Evolutionary conservation across 2,797 vertebrate species (phyloP).

Genomic region (Catamblyrhynchus diadema): DNA sequence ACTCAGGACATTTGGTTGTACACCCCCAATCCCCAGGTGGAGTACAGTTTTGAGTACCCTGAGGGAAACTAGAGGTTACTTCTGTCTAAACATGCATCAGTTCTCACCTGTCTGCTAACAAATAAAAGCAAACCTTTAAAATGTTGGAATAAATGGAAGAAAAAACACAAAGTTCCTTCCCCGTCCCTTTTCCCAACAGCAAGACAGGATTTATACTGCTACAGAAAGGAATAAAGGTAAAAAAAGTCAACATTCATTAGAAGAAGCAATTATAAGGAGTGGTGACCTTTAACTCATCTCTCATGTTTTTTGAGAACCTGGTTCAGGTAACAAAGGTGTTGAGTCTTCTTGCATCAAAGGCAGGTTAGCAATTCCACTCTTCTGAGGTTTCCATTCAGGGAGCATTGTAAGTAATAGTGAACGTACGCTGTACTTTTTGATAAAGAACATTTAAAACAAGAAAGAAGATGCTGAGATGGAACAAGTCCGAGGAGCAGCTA

Average conservation of each 20-base stretch:
- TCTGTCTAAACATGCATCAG: not conserved
- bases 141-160: not conserved
- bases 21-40: accelerated
- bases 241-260: not conserved
- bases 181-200: not conserved
- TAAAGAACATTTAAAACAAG: not conserved
- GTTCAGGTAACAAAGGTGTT: not conserved
- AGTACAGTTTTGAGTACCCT: not conserved
- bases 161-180: not conserved
- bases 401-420: not conserved
- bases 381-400: not conserved
- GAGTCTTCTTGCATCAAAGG: not conserved
- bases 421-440: not conserved
- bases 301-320: not conserved
- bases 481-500: not conserved
- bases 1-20: not conserved
- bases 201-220: not conserved
- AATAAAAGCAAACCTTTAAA: not conserved
- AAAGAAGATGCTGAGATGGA: not conserved
- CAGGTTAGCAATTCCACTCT: not conserved
- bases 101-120: not conserved
- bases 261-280: not conserved
- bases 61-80: not conserved
- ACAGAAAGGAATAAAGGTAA: not conserved
- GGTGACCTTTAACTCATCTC: not conserved